A percentile compares a stretch with the other conserved stretches of the same genome.
Conservation (phyloP, 1,140 invertebrate species). For the Penaeus chinensis region DNA sequence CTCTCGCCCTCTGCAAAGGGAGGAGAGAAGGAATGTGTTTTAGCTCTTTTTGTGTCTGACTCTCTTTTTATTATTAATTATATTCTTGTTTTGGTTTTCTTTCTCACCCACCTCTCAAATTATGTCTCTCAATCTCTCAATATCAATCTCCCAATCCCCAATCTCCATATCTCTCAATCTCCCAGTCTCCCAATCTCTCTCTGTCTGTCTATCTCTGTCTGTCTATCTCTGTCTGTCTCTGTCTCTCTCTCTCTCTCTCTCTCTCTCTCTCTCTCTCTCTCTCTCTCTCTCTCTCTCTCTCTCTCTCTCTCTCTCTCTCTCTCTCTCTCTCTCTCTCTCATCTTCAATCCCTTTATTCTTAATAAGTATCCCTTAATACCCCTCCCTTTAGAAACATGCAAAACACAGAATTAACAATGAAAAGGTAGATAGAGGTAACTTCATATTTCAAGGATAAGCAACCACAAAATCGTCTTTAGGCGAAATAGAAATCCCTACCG, state of each 20-base stretch:
- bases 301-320: not conserved
- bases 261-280: conserved; percentile 16
- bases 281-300: not conserved
- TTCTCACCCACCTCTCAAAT: not conserved
- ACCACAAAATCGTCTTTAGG: no score
- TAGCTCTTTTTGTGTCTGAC: not conserved
- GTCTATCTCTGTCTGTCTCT: no score
- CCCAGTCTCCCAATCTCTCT: not conserved
- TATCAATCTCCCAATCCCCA: not conserved
- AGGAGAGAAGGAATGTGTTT: not conserved
- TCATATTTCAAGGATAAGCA: no score
- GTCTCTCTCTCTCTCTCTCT: not conserved
- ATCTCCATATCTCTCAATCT: not conserved
- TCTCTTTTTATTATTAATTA: not conserved
- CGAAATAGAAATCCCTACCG: no score
- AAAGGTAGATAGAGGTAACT: no score
- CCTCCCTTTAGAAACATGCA: no score
- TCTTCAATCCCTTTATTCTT: no score
- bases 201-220: no score
- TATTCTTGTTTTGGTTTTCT: no score
- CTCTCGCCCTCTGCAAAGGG: conserved; percentile 52
- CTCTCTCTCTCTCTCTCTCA: no score
- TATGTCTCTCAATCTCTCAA: not conserved
- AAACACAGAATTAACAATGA: no score
- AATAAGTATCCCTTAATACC: no score